Percentiles rank a stretch among this genome's conserved stretches.
These are phyloP conservation scores for Drosophila austrosaltans DNA, from an alignment of 2,888 invertebrate genomes.

Conservation along the genomic window DNA sequence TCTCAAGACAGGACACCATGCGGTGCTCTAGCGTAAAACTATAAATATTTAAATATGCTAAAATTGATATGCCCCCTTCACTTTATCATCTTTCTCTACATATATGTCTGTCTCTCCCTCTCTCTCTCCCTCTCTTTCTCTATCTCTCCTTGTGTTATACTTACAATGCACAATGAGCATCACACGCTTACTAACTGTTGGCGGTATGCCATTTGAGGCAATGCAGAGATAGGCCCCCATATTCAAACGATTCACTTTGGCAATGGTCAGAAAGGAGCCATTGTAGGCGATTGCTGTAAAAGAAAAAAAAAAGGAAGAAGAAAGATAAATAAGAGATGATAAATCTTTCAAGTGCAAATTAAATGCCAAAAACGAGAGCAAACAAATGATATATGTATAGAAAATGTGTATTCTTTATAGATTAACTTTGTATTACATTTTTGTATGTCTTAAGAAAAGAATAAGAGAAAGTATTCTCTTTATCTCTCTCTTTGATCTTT, in stretches of 20 bases:
- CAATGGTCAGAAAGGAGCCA: conserved; percentile 89
- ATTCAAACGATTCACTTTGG: conserved; percentile 89
- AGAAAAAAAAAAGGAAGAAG: conserved; percentile 6
- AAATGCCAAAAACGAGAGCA: conserved; percentile 10
- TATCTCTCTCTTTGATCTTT: too few relatives aligned
- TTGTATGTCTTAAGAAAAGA: too few relatives aligned
- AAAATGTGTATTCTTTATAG: neutral
- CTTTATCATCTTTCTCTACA: conserved; percentile 12
- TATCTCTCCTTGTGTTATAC: conserved; percentile 81
- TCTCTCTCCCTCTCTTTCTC: neutral
- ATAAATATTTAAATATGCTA: conserved; percentile 75
- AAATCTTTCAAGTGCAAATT: conserved; percentile 5
- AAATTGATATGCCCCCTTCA: conserved; percentile 63
- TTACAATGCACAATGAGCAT: conserved; percentile 93
- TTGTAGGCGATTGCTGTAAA: conserved; percentile 86
- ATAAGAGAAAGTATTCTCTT: too few relatives aligned
- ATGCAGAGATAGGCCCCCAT: conserved; percentile 93
- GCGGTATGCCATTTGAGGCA: conserved; percentile 92
- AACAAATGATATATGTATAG: conserved; percentile 7
- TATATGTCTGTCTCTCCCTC: neutral
- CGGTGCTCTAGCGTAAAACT: conserved; percentile 67
- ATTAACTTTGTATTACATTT: too few relatives aligned
- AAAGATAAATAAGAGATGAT: conserved; percentile 5
- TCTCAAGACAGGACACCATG: conserved; percentile 46
- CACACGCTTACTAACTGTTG: conserved; percentile 91